Evolutionary conservation across 2,113 vertebrate genomes (phyloP).

Genomic region (Cyanoramphus novaezelandiae): DNA sequence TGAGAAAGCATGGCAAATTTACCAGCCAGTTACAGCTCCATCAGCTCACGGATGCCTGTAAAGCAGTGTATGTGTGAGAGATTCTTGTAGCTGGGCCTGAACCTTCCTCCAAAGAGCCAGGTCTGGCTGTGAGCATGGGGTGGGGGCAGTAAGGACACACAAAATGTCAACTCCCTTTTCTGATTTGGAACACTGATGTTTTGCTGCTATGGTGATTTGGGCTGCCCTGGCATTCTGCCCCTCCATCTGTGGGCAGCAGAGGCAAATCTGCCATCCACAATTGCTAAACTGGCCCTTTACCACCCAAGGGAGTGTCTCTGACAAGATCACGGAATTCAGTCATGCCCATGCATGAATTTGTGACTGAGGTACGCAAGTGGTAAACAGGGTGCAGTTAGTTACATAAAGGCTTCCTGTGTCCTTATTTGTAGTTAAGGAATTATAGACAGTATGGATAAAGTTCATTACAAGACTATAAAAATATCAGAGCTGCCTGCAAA

Average conservation of each 20-base stretch:
- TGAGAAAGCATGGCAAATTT: not conserved
- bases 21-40: too few relatives aligned
- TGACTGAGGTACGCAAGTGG: not conserved
- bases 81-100: not conserved
- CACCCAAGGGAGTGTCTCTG: not conserved
- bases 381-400: not conserved
- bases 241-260: too few relatives aligned
- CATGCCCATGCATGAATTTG: fast-evolving
- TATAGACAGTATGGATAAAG: too few relatives aligned
- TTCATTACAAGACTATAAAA: not conserved
- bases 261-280: not conserved
- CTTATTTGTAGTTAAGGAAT: not conserved
- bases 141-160: not conserved
- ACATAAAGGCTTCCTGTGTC: not conserved
- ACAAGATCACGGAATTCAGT: fast-evolving
- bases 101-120: not conserved
- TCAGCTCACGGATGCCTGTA: too few relatives aligned
- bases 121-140: fast-evolving
- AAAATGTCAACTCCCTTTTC: not conserved
- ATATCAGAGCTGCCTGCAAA: not conserved
- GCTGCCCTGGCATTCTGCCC: not conserved
- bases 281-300: not conserved
- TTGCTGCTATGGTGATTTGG: not conserved
- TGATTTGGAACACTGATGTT: not conserved
- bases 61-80: too few relatives aligned